Percentiles rank a stretch among this genome's conserved stretches.
Evolutionary conservation across 1,140 invertebrate species (phyloP).

Genomic region (Zaprionus inermis): DNA sequence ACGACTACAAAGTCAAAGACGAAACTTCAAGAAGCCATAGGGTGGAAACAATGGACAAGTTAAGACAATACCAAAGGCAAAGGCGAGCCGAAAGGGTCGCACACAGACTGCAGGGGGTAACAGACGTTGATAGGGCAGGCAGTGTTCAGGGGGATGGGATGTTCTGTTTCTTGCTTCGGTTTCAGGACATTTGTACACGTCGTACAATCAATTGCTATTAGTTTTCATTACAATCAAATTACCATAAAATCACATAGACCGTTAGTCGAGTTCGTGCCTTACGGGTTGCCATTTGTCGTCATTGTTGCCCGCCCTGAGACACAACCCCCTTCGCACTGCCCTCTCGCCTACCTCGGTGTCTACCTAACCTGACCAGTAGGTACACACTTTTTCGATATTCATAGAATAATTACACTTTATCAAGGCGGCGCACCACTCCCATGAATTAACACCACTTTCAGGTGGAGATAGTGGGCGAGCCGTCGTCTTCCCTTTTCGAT

Average conservation of each 20-base stretch:
- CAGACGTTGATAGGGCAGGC: background rate
- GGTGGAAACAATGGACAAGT: background rate
- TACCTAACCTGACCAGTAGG: conserved; percentile 40
- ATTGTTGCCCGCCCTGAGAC: background rate
- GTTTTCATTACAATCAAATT: conserved; percentile 79
- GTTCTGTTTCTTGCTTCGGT: background rate
- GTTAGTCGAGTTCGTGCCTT: conserved; percentile 46
- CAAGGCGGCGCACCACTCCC: conserved; percentile 54
- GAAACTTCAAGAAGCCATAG: background rate
- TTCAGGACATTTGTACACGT: conserved; percentile 65
- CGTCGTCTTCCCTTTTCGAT: conserved; percentile 21
- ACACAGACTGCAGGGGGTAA: conserved; percentile 6
- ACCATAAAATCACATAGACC: conserved; percentile 77
- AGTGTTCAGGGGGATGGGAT: background rate
- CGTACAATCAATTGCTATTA: conserved; percentile 80
- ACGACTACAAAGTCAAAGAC: background rate
- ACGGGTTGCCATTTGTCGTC: conserved; percentile 39
- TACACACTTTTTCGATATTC: conserved; percentile 77
- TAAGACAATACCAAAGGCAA: conserved; percentile 18
- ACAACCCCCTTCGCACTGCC: background rate
- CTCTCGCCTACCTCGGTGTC: background rate
- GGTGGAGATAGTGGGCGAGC: background rate
- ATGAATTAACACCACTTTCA: conserved; percentile 66
- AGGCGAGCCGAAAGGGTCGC: conserved; percentile 41
- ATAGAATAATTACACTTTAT: conserved; percentile 82